Base-by-base conservation (phyloP, 2,113 vertebrate species). In the Tragulus kanchil region DNA sequence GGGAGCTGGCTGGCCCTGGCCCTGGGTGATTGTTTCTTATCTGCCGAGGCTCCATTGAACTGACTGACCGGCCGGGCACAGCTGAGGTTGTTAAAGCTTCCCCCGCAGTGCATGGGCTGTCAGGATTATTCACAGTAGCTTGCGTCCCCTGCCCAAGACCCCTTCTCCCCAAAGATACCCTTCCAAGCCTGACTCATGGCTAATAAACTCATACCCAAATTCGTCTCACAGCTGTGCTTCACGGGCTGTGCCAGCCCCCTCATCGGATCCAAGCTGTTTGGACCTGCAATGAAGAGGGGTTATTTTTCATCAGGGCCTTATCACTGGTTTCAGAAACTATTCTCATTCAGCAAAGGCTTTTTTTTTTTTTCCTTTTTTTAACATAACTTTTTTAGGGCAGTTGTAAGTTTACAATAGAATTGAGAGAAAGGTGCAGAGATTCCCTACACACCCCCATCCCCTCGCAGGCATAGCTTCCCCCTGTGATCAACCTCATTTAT, bases 181-280 rank as follows among this genome's bases (percentile, higher is more conserved):
- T 96, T 87, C 94, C 77, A 95, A 93, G 73, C 87, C 86, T 6
- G 2, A 77, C 45, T 93, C 90, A 23, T 26, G 59, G 89, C 95
- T 95, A 86, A 92, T 75, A 97, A 97, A 85, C 90, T 90, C 88
- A 45, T 15, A 25, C 81, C 95, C 71, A 81, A 92, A 96, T 36
- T 56, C 89, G 92, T 69, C 94, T 90, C 86, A 64, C 94, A 97
- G 96, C 94, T 97, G 97, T 81, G 92, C 93, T 69, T 54, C 67
- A 56, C 9, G n/a, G 3, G 28, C 9, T 2, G 17, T 82, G 95
- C 97, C 96, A 97, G 79, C 23, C 26, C 50, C 64, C 61, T 58
- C 31, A 1, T 15, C 28, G 0, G 79, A 79, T 94, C 95, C 92
- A 97, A 84, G 83, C 83, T 26, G 65, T 90, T 92, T 89, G 91